Evolutionary conservation across 2,888 invertebrate species (phyloP), one percentile per base, ranked within the genome.

Genomic region (Eupithecia dodoneata): DNA sequence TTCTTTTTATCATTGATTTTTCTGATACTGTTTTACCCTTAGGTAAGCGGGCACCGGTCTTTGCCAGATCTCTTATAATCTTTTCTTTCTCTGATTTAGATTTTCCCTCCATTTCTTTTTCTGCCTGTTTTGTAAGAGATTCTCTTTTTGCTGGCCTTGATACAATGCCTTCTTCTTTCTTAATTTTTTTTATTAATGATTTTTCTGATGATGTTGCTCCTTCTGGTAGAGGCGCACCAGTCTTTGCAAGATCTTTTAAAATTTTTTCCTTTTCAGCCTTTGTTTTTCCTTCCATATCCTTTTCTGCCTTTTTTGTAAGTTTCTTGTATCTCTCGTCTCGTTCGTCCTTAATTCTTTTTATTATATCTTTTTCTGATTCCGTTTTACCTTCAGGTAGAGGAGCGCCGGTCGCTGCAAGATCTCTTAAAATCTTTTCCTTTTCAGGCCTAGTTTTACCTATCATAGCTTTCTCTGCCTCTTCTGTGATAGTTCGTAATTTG

Each of bases 391-490:
- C 85, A 2, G 67, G 88, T 0, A 88, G 66, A 0, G 87, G 87
- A 1, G 87, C 63, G 4, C 85, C 86, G 2, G 72, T 67, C 49
- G 77, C 79, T 5, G 84, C 86, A 12, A 85, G 73, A 0, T 81
- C 83, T 83, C 65, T 84, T 1, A 87, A 44, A 42, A 86, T 87
- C 72, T 85, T 85, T 83, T 88, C 85, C 77, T 86, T 87, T 80
- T 87, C 81, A 71, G 80, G 74, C 6, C 80, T 73, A 13, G 85
- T 74, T 81, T 88, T 85, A 2, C 84, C 85, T 78, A 81, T 79
- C n/a, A 87, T 74, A 10, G 84, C 83, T 7, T 82, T 83, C 81
- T 84, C 85, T 0, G 83, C 83, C 79, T 83, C 80, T n/a, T 82
- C 75, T 55, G 84, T 59, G 73, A 70, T 77, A 45, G 74, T 76